These are phyloP conservation scores for Nesoenas mayeri DNA, from an alignment of 2,113 vertebrate genomes.

Conservation along the genomic window DNA sequence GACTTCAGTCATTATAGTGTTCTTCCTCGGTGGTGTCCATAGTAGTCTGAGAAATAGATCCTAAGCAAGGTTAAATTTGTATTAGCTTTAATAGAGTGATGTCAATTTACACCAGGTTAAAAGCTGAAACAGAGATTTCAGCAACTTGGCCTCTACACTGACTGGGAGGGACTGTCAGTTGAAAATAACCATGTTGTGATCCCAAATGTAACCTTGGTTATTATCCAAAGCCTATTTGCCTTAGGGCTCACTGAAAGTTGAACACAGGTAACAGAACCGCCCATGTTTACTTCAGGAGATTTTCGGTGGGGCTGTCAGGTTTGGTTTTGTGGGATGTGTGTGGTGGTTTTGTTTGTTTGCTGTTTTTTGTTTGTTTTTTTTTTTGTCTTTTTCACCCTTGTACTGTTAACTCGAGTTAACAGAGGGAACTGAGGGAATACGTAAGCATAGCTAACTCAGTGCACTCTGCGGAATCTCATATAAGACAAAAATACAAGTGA, in stretches of 20 bases:
- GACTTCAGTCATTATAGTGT: not conserved
- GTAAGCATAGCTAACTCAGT: not conserved
- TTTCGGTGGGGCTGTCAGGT: not conserved
- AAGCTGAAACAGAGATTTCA: not conserved
- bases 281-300: not conserved
- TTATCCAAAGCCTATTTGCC: not conserved
- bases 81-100: not conserved
- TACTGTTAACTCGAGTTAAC: not conserved
- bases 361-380: too few relatives aligned
- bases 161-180: not conserved
- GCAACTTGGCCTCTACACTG: not conserved
- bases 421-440: not conserved
- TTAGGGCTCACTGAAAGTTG: not conserved
- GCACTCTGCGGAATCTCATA: accelerated
- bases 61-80: not conserved
- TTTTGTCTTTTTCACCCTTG: not conserved
- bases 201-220: not conserved
- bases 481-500: not conserved
- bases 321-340: too few relatives aligned
- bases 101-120: not conserved
- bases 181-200: not conserved
- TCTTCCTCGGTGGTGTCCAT: slow-evolving; percentile 27
- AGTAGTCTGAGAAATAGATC: not conserved
- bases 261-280: not conserved
- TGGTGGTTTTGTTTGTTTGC: not conserved